Evolutionary conservation across 2,888 invertebrate genomes (phyloP).

Genomic region (Aricia artaxerxes): DNA sequence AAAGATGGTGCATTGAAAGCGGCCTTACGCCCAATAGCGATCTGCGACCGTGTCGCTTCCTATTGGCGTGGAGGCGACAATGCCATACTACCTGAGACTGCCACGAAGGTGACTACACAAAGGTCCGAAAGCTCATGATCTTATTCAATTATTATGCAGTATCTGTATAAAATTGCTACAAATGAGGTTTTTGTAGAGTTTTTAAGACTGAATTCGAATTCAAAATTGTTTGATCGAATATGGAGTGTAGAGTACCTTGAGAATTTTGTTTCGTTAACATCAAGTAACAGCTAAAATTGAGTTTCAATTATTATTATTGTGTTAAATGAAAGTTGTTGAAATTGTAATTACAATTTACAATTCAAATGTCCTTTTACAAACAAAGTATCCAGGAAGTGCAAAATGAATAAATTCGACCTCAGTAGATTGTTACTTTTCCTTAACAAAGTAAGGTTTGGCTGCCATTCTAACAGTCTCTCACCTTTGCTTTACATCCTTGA

Average conservation of each 20-base stretch:
- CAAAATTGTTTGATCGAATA: background rate
- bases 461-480: constrained; percentile 50
- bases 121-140: constrained; percentile 62
- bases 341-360: background rate
- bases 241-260: background rate
- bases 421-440: constrained; percentile 54
- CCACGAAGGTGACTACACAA: constrained; percentile 71
- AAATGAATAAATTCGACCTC: constrained; percentile 21
- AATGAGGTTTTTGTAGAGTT: constrained; percentile 3
- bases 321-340: background rate
- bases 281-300: background rate
- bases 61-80: constrained; percentile 77
- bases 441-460: constrained; percentile 49
- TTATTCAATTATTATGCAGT: constrained; percentile 30
- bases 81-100: constrained; percentile 65
- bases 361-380: constrained; percentile 13
- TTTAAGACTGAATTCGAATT: background rate
- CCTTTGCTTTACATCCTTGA: constrained; percentile 28
- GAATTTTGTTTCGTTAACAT: background rate
- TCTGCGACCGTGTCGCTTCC: constrained; percentile 75
- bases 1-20: constrained; percentile 80
- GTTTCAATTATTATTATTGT: background rate
- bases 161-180: background rate
- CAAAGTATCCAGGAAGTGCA: constrained; percentile 16
- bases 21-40: constrained; percentile 80